phyloP scores from a whole-genome alignment of 1,140 invertebrate genomes.

The Campodea augens region DNA sequence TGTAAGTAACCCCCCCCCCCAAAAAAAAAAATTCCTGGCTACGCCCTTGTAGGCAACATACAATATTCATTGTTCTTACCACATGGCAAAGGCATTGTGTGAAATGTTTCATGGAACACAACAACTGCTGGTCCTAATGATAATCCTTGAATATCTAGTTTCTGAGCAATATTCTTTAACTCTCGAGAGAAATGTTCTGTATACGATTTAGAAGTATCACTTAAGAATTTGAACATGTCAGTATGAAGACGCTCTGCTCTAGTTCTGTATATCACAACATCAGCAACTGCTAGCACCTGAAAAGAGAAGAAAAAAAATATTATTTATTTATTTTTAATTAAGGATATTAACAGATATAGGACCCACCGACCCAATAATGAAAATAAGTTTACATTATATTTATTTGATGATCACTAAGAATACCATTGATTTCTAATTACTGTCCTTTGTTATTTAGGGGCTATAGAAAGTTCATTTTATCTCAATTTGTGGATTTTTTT shows the following conservation, averaged over 20 bases:
- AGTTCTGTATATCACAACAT: conserved; percentile 62
- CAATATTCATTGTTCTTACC: background rate
- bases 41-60: too few relatives aligned
- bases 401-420: too few relatives aligned
- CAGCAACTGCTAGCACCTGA: conserved; percentile 52
- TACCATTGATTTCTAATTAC: too few relatives aligned
- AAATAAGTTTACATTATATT: too few relatives aligned
- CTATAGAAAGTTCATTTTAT: too few relatives aligned
- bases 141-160: conserved; percentile 27
- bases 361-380: too few relatives aligned
- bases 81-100: conserved; percentile 32
- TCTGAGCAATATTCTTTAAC: conserved; percentile 32
- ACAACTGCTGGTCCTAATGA: conserved; percentile 49
- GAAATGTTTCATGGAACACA: conserved; percentile 61
- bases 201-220: conserved; percentile 54
- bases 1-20: background rate
- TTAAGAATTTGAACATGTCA: conserved; percentile 63
- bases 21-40: too few relatives aligned
- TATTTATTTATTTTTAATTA: too few relatives aligned
- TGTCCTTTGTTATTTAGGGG: too few relatives aligned
- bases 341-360: too few relatives aligned
- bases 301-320: conserved; percentile 7
- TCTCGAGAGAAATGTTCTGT: conserved; percentile 49
- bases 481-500: too few relatives aligned
- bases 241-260: conserved; percentile 52